Conservation (phyloP, 1,140 invertebrate species). For the Triops longicaudatus region DNA sequence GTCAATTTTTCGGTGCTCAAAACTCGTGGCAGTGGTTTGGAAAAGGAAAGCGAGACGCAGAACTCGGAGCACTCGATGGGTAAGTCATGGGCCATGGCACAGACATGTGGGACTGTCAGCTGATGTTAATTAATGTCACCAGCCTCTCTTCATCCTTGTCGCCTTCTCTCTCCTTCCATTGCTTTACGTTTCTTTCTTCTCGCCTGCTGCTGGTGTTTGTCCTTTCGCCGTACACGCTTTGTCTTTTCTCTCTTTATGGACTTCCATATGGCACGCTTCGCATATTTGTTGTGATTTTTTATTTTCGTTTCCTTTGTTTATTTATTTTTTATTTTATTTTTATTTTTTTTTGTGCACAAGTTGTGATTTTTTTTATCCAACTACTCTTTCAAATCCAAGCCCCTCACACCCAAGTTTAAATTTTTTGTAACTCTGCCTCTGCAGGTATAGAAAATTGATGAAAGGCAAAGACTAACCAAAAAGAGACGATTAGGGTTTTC, state of each 20-base stretch:
- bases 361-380: not conserved
- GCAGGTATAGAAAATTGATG: not conserved
- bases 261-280: no score
- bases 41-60: no score
- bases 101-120: conserved; percentile 14
- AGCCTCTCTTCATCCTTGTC: not conserved
- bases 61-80: not conserved
- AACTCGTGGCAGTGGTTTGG: no score
- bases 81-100: conserved; percentile 4
- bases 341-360: not conserved
- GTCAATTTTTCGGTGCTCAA: no score
- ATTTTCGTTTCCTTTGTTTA: not conserved
- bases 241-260: not conserved
- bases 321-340: not conserved
- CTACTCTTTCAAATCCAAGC: not conserved
- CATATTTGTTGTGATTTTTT: no score
- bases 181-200: not conserved
- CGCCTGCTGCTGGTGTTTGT: not conserved
- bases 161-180: not conserved
- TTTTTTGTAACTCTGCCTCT: no score
- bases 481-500: not conserved
- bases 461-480: not conserved
- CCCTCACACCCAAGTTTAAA: no score
- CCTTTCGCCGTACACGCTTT: not conserved
- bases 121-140: conserved; percentile 15